These are phyloP conservation scores for Dysmachus trigonus DNA, from an alignment of 2,888 invertebrate species.

Conservation along the genomic window DNA sequence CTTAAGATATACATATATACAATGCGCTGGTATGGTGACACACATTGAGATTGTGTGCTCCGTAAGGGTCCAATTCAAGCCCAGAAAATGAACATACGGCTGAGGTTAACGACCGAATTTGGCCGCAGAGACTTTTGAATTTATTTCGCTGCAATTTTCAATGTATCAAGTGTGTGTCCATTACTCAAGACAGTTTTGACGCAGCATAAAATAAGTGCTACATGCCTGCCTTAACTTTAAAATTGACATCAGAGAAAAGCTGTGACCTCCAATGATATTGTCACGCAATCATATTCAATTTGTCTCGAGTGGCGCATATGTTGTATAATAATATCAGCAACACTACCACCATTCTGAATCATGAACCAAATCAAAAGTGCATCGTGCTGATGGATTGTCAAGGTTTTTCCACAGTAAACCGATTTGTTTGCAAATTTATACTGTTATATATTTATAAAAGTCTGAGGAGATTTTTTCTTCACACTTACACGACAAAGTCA, in stretches of 20 bases:
- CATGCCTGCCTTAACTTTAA: not conserved
- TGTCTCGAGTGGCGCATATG: not conserved
- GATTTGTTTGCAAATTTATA: not conserved
- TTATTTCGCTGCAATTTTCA: not conserved
- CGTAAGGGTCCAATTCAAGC: not conserved
- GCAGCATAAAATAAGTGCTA: not conserved
- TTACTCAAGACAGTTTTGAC: not conserved
- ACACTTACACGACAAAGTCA: not conserved
- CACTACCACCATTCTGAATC: not conserved
- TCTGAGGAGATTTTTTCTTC: not conserved
- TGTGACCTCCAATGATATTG: not conserved
- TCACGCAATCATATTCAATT: not conserved
- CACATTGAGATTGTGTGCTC: not conserved
- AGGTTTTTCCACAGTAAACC: not conserved
- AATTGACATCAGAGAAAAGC: not conserved
- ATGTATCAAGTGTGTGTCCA: too few relatives aligned
- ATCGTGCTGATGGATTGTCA: not conserved
- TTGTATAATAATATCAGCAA: not conserved
- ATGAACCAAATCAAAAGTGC: not conserved
- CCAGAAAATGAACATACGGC: not conserved
- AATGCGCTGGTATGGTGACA: not conserved
- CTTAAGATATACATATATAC: not conserved
- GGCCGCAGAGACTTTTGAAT: not conserved
- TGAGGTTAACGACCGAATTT: not conserved
- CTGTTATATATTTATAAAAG: not conserved